Evolutionary conservation across 1,140 invertebrate genomes (phyloP).

Genomic region (Patella vulgata): DNA sequence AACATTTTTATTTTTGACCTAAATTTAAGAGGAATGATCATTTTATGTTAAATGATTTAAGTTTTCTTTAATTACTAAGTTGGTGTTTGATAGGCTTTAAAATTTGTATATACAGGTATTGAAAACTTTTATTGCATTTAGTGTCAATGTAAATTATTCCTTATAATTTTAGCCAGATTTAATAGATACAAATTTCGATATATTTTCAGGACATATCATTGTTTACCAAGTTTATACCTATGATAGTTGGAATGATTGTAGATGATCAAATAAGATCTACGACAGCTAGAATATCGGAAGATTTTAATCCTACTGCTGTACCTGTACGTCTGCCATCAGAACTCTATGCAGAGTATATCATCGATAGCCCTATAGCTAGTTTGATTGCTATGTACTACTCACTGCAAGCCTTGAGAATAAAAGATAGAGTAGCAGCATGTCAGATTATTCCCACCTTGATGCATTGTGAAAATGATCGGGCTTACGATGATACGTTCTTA

Average conservation of each 20-base stretch:
- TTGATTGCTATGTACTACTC: constrained; percentile 96
- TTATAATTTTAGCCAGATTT: too few relatives aligned
- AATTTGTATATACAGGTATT: too few relatives aligned
- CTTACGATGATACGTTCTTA: constrained; percentile 94
- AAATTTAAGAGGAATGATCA: too few relatives aligned
- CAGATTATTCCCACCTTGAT: constrained; percentile 88
- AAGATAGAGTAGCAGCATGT: constrained; percentile 86
- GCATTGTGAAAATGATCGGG: constrained; percentile 89
- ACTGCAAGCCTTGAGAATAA: constrained; percentile 73
- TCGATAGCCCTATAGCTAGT: constrained; percentile 76
- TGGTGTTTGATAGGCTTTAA: too few relatives aligned
- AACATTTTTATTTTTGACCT: too few relatives aligned
- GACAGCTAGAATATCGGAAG: constrained; percentile 73
- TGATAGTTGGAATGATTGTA: constrained; percentile 94
- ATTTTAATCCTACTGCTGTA: constrained; percentile 89
- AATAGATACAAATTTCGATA: constrained; percentile 14
- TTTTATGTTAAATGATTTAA: too few relatives aligned
- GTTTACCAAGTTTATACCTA: constrained; percentile 94
- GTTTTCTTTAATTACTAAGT: too few relatives aligned
- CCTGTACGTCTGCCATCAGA: constrained; percentile 73
- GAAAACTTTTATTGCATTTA: too few relatives aligned
- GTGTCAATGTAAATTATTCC: too few relatives aligned
- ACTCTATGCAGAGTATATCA: constrained; percentile 52
- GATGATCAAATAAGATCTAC: constrained; percentile 95
- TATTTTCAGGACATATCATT: constrained; percentile 79